These are phyloP conservation scores for Strongylocentrotus purpuratus DNA, from an alignment of 35 echinoderm and acorn worm species.

Conservation along the genomic window DNA sequence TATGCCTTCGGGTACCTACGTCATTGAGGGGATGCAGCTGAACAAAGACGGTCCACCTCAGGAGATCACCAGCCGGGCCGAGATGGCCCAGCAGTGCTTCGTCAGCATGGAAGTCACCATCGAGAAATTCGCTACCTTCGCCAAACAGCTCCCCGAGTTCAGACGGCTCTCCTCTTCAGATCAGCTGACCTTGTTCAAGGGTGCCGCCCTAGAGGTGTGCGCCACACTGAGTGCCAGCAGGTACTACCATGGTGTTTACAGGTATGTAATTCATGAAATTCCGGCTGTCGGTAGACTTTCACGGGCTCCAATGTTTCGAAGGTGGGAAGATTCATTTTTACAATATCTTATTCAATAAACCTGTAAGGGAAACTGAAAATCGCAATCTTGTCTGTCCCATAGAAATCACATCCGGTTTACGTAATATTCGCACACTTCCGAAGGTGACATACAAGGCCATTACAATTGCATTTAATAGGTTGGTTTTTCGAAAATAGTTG, in stretches of 20 bases:
- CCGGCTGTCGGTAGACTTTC: too few species aligned
- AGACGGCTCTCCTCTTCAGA: constrained; percentile 43
- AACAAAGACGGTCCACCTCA: constrained; percentile 51
- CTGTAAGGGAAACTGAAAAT: too few species aligned
- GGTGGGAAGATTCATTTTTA: too few species aligned
- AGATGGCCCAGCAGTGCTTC: constrained; percentile 54
- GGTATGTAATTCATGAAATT: neutral
- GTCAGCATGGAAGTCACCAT: constrained; percentile 59
- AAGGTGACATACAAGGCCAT: too few species aligned
- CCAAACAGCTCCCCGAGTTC: constrained; percentile 59
- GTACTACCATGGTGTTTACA: constrained; percentile 45
- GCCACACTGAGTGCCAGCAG: neutral
- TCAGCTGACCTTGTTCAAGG: constrained; percentile 66
- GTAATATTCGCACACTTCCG: too few species aligned
- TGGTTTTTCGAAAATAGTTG: too few species aligned
- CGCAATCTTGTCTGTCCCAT: too few species aligned
- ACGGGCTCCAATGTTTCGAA: too few species aligned
- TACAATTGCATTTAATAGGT: too few species aligned
- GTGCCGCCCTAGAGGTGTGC: constrained; percentile 56
- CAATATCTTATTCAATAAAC: too few species aligned
- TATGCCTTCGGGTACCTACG: constrained; percentile 10
- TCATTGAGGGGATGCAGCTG: constrained; percentile 34
- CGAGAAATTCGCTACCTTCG: constrained; percentile 68
- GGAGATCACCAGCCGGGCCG: constrained; percentile 51
- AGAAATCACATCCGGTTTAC: too few species aligned